Evolutionary conservation across 2,113 vertebrate genomes (phyloP).

Genomic region (Genyomyrus donnyi): DNA sequence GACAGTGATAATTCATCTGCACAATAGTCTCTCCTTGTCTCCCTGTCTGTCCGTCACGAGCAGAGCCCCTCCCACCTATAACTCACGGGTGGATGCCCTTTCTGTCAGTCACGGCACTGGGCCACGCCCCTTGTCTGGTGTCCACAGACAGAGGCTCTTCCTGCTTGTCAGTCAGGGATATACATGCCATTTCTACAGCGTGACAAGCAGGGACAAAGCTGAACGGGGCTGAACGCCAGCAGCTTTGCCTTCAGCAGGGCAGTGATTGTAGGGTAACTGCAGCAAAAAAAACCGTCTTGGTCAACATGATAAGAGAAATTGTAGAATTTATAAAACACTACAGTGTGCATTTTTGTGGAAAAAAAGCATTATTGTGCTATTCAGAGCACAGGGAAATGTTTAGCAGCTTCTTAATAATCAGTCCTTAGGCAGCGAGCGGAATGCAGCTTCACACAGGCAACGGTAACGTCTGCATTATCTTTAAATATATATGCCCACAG

Average conservation of each 20-base stretch:
- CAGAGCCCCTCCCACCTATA: slow-evolving; percentile 34
- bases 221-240: not conserved
- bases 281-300: not conserved
- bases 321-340: not conserved
- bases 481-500: not conserved
- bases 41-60: not conserved
- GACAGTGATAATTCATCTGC: not conserved
- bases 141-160: not conserved
- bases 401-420: not conserved
- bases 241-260: not conserved
- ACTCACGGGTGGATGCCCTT: slow-evolving; percentile 21
- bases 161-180: not conserved
- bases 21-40: not conserved
- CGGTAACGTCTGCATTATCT: not conserved
- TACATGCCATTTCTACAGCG: not conserved
- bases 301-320: not conserved
- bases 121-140: slow-evolving; percentile 33
- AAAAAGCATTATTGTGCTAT: not conserved
- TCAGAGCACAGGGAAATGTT: not conserved
- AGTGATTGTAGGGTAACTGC: not conserved
- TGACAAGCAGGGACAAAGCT: not conserved
- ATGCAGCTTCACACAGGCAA: not conserved
- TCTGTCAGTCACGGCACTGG: slow-evolving; percentile 24
- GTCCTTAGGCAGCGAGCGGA: not conserved
- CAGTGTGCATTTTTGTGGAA: not conserved